Percentiles rank a stretch among this genome's conserved stretches.
Conservation (phyloP, 1,140 invertebrate genomes). For the Dreissena rostriformis region DNA sequence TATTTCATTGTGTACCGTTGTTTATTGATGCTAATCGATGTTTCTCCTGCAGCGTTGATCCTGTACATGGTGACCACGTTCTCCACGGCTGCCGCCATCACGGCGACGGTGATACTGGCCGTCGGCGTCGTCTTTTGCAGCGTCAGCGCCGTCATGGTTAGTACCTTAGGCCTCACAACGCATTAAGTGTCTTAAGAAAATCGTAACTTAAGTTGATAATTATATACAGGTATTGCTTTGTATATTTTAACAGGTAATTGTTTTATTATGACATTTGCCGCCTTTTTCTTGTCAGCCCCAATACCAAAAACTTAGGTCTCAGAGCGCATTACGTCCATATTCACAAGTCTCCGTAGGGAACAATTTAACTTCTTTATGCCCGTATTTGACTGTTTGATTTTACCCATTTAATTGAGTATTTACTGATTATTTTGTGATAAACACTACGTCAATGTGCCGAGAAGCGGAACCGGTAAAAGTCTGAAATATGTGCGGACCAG, state of each 20-base stretch:
- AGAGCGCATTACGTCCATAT: too few species aligned
- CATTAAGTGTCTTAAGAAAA: neutral
- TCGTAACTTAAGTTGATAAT: too few species aligned
- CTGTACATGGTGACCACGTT: constrained; percentile 96
- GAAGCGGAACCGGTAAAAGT: too few species aligned
- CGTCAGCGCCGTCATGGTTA: constrained; percentile 88
- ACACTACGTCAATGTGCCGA: too few species aligned
- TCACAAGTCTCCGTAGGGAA: too few species aligned
- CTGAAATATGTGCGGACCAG: too few species aligned
- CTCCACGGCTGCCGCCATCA: constrained; percentile 89
- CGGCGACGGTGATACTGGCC: constrained; percentile 93
- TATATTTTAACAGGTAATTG: neutral
- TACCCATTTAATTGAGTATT: too few species aligned
- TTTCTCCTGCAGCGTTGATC: constrained; percentile 89
- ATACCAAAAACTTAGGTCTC: neutral
- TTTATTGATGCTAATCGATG: too few species aligned
- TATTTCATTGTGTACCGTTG: too few species aligned
- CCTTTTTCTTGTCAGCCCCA: neutral
- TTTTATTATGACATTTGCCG: neutral
- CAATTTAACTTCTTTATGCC: too few species aligned
- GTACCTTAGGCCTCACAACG: neutral
- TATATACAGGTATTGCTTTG: neutral
- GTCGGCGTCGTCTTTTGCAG: constrained; percentile 95
- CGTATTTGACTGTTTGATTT: too few species aligned
- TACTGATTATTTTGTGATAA: too few species aligned